Percentiles rank a stretch among this genome's conserved stretches.
Evolutionary conservation across 2,888 invertebrate genomes (phyloP).

Genomic region (Latrodectus elegans): DNA sequence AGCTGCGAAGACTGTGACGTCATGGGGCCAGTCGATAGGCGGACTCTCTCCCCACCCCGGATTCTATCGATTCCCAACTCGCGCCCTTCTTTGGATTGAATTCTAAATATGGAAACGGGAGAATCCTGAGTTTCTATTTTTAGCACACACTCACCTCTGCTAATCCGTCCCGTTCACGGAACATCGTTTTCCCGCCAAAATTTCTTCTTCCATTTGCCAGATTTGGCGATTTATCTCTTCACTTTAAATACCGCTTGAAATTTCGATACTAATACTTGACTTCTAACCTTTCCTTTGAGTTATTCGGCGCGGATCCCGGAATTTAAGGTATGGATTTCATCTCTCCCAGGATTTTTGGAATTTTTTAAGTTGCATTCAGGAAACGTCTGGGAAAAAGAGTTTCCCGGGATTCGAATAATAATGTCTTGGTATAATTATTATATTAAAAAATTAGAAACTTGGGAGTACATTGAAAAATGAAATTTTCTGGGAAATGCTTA

Average conservation of each 20-base stretch:
- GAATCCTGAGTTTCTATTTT: slow-evolving; percentile 10
- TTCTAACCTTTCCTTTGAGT: neutral
- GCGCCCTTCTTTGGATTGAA: slow-evolving; percentile 27
- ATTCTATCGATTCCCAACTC: slow-evolving; percentile 39
- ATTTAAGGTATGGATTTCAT: neutral
- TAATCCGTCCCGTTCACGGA: slow-evolving; percentile 3
- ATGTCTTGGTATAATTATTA: too few relatives aligned
- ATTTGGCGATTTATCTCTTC: neutral
- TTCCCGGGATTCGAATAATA: too few relatives aligned
- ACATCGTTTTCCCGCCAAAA: neutral
- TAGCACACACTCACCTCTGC: neutral
- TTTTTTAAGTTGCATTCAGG: too few relatives aligned
- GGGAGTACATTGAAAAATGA: too few relatives aligned
- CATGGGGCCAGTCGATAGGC: slow-evolving; percentile 21
- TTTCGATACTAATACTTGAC: neutral
- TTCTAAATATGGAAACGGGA: slow-evolving; percentile 61
- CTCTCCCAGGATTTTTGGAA: too few relatives aligned
- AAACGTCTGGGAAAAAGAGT: too few relatives aligned
- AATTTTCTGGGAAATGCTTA: too few relatives aligned
- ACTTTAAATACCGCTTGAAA: neutral
- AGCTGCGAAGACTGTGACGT: slow-evolving; percentile 37
- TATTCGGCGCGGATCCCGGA: neutral
- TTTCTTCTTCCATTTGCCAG: neutral
- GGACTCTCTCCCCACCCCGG: slow-evolving; percentile 10
- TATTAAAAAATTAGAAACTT: too few relatives aligned